These are phyloP conservation scores for Gryllus bimaculatus DNA, from an alignment of 1,140 invertebrate genomes.

Conservation along the genomic window DNA sequence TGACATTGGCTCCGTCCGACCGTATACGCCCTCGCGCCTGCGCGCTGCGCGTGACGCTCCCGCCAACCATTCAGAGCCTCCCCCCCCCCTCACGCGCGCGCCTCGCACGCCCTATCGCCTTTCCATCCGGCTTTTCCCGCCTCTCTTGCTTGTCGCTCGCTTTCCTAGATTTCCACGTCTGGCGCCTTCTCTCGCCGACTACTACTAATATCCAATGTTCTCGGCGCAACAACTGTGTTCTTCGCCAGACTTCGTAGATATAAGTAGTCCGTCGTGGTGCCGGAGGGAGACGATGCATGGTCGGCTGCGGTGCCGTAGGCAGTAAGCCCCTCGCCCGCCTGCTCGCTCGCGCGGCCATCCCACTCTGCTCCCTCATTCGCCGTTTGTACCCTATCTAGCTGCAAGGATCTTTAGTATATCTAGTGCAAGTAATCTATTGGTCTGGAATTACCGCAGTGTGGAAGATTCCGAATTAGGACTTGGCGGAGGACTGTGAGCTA, in stretches of 20 bases:
- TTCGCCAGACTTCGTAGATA: slow-evolving; percentile 29
- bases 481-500: too few relatives aligned
- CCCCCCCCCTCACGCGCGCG: slow-evolving; percentile 30
- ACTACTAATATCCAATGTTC: not conserved
- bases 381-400: slow-evolving; percentile 16
- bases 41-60: slow-evolving; percentile 23
- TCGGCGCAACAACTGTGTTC: slow-evolving; percentile 18
- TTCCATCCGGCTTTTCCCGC: not conserved
- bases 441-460: slow-evolving; percentile 17
- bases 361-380: not conserved
- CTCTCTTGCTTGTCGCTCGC: not conserved
- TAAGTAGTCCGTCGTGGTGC: slow-evolving; percentile 25
- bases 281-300: slow-evolving; percentile 2
- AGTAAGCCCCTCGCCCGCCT: slow-evolving; percentile 8
- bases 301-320: slow-evolving; percentile 8
- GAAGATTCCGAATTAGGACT: slow-evolving; percentile 12
- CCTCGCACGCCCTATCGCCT: not conserved
- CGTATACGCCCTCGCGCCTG: slow-evolving; percentile 36
- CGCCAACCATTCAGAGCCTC: slow-evolving; percentile 8
- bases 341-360: not conserved
- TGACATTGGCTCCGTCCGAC: slow-evolving; percentile 50
- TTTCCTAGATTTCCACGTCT: not conserved
- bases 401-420: slow-evolving; percentile 10
- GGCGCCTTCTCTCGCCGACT: not conserved
- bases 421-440: slow-evolving; percentile 20